A percentile compares a stretch with the other conserved stretches of the same genome.
These are phyloP conservation scores for Cyanoliseus patagonus DNA, from an alignment of 2,113 vertebrate genomes.

Conservation along the genomic window DNA sequence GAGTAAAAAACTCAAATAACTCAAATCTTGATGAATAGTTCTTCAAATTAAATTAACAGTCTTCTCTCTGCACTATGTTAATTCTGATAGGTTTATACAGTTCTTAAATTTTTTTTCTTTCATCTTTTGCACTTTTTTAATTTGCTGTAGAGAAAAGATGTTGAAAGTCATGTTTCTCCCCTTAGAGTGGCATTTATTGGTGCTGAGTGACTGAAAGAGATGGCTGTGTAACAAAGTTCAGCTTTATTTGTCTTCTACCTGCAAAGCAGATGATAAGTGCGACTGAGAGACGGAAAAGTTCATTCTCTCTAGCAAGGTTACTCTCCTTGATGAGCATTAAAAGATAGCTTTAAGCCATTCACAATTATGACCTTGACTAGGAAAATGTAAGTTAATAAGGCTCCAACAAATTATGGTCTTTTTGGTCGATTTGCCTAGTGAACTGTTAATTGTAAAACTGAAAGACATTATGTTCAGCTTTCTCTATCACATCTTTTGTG, in stretches of 20 bases:
- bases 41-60: background rate
- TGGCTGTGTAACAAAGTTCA: background rate
- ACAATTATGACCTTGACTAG: slow-evolving; percentile 86
- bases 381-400: slow-evolving; percentile 89
- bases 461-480: slow-evolving; percentile 89
- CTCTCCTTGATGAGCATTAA: slow-evolving; percentile 73
- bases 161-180: background rate
- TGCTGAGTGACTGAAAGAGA: background rate
- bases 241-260: slow-evolving; percentile 65
- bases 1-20: background rate
- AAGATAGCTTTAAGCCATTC: slow-evolving; percentile 79
- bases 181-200: background rate
- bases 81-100: background rate
- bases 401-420: slow-evolving; percentile 89
- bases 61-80: background rate
- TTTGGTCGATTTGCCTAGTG: slow-evolving; percentile 87
- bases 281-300: slow-evolving; percentile 45
- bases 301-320: slow-evolving; percentile 71
- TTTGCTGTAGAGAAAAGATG: background rate
- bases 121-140: background rate
- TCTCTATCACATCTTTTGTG: slow-evolving; percentile 89
- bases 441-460: slow-evolving; percentile 92
- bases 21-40: background rate
- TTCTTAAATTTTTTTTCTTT: background rate
- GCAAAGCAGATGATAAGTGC: slow-evolving; percentile 18